Conservation (phyloP, 2,113 vertebrate species). For the Paralichthys olivaceus region DNA sequence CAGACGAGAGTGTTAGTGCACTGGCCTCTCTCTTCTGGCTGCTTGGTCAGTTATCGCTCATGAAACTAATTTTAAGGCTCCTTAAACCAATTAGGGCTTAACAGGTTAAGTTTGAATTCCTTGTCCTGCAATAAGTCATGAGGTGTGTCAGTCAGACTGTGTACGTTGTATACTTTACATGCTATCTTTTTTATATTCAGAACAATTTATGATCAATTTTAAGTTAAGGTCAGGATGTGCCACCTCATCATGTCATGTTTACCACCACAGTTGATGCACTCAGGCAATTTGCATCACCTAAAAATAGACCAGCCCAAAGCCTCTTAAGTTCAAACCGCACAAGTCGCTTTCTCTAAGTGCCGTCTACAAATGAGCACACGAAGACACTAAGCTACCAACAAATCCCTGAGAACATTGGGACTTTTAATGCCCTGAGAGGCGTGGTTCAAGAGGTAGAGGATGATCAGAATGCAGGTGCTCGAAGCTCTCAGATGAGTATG, state of each 20-base stretch:
- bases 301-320: conserved; percentile 74
- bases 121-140: no score
- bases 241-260: conserved; percentile 11
- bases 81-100: conserved; percentile 1
- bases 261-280: conserved; percentile 13
- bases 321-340: conserved; percentile 76
- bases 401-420: conserved; percentile 60
- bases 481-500: conserved; percentile 19
- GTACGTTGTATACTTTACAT: no score
- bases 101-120: no score
- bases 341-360: conserved; percentile 71
- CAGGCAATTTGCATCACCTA: conserved; percentile 55
- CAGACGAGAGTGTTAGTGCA: neutral
- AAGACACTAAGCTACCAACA: conserved; percentile 63
- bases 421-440: conserved; percentile 33
- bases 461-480: conserved; percentile 23
- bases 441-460: conserved; percentile 11
- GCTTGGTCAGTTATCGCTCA: neutral
- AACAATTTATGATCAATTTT: neutral
- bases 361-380: conserved; percentile 47
- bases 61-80: conserved; percentile 7
- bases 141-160: no score
- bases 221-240: conserved; percentile 12
- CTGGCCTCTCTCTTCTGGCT: neutral
- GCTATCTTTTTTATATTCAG: no score